Evolutionary conservation across 1,140 invertebrate species (phyloP), one percentile per base, ranked within the genome.

Genomic region (Thereuonema tuberculata): DNA sequence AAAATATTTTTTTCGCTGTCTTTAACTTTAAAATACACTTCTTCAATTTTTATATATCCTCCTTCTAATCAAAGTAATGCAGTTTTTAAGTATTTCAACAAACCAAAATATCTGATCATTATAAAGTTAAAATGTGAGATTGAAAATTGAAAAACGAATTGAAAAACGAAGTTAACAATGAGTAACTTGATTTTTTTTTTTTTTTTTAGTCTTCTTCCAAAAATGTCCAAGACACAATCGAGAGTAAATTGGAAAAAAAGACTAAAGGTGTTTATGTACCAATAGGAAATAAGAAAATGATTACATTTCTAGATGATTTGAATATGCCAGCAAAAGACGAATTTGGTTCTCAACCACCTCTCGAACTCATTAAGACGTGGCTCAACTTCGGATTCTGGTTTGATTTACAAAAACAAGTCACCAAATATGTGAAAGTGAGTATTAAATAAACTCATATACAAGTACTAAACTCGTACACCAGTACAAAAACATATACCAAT

Each of bases 381-480:
- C 76, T 90, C 27, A 86, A 88, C 73, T 89, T 90, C 69, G 84
- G 83, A 23, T 91, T 90, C 73, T 92, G 88, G 87, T 91, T 86
- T 68, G 81, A 87, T 67, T 71, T 84, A 0, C 71, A 74, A 47
- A 88, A 85, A 68, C 87, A 89, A 72, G 80, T 78, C 63, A 74
- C 80, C 60, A 87, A 81, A 67, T 83, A 84, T 66, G 79, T 87
- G 60, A 80, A 81, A 74, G 81, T 82, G 58, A 31, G 24, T 25
- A 37, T 37, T 37, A 37, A 37, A 37, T 37, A 9, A 37, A n/a
- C n/a, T n/a, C n/a, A n/a, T n/a, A n/a, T n/a, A n/a, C n/a, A n/a
- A n/a, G n/a, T n/a, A n/a, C n/a, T n/a, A n/a, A n/a, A n/a, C n/a
- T n/a, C n/a, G n/a, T 53, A 63, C 14, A n/a, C n/a, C n/a, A 31